Percentiles rank a stretch among this genome's conserved stretches.
Evolutionary conservation across 2,797 vertebrate species (phyloP).

Genomic region (Catostomus latipinnis): DNA sequence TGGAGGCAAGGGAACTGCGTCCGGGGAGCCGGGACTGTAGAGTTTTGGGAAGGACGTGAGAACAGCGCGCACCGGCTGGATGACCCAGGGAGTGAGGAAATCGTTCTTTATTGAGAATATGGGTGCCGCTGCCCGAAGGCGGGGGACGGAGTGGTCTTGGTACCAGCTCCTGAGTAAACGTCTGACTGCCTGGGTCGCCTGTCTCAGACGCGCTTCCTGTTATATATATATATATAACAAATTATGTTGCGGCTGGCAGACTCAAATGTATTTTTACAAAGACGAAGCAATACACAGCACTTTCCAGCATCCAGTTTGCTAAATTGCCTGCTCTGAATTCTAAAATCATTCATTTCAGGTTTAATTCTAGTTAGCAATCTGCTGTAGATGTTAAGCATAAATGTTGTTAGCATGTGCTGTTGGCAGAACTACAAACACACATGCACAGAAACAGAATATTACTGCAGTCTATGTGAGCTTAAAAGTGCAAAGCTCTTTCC

Average conservation of each 20-base stretch:
- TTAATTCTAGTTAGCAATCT: background rate
- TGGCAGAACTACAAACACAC: slow-evolving; percentile 21
- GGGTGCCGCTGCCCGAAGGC: no score
- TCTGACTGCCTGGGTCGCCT: no score
- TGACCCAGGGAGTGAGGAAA: no score
- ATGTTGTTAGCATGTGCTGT: slow-evolving; percentile 24
- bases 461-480: slow-evolving; percentile 42
- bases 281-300: background rate
- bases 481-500: slow-evolving; percentile 26
- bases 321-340: background rate
- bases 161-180: no score
- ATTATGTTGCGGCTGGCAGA: slow-evolving; percentile 48
- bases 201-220: no score
- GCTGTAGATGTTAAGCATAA: slow-evolving; percentile 11
- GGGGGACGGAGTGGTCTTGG: no score
- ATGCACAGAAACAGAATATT: slow-evolving; percentile 11
- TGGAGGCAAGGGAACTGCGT: no score
- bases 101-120: no score
- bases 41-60: no score
- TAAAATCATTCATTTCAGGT: slow-evolving; percentile 4
- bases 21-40: no score
- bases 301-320: background rate
- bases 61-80: no score
- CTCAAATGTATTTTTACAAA: background rate
- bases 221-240: no score